Evolutionary conservation across 1,140 invertebrate species (phyloP).

Genomic region (Bombus cullumanus): DNA sequence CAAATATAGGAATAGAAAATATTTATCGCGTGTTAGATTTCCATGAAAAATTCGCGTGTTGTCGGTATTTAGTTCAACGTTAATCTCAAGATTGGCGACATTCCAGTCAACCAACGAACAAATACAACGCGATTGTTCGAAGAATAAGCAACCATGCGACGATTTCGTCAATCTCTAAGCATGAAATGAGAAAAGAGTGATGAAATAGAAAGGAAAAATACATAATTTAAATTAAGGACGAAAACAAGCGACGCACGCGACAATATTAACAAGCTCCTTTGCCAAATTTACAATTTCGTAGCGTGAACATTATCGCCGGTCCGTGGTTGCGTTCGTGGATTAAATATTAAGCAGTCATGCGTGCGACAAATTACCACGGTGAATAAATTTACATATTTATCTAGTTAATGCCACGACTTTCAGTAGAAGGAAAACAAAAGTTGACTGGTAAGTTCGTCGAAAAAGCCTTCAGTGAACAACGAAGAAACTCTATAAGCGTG

Average conservation of each 20-base stretch:
- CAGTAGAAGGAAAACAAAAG: slow-evolving; percentile 33
- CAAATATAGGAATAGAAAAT: neutral
- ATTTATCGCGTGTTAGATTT: neutral
- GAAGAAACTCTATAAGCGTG: neutral
- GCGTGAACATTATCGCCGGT: slow-evolving; percentile 26
- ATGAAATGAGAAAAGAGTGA: neutral
- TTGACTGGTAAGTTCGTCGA: neutral
- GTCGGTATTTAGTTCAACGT: neutral
- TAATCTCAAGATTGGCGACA: neutral
- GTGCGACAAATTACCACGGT: slow-evolving; percentile 47
- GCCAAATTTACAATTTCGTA: slow-evolving; percentile 22
- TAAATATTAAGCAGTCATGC: slow-evolving; percentile 50
- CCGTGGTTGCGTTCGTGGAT: slow-evolving; percentile 19
- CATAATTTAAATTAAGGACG: neutral
- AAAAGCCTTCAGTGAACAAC: neutral
- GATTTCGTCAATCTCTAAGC: neutral
- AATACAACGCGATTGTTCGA: neutral
- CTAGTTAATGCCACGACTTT: slow-evolving; percentile 56
- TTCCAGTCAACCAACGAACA: too few relatives aligned
- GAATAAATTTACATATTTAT: slow-evolving; percentile 65
- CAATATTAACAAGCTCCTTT: slow-evolving; percentile 3
- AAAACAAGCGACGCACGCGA: neutral
- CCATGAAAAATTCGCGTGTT: neutral
- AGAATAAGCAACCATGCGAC: neutral
- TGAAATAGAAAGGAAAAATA: neutral